These are phyloP conservation scores for Drosophila algonquin DNA, from an alignment of 2,888 invertebrate species.

Conservation along the genomic window DNA sequence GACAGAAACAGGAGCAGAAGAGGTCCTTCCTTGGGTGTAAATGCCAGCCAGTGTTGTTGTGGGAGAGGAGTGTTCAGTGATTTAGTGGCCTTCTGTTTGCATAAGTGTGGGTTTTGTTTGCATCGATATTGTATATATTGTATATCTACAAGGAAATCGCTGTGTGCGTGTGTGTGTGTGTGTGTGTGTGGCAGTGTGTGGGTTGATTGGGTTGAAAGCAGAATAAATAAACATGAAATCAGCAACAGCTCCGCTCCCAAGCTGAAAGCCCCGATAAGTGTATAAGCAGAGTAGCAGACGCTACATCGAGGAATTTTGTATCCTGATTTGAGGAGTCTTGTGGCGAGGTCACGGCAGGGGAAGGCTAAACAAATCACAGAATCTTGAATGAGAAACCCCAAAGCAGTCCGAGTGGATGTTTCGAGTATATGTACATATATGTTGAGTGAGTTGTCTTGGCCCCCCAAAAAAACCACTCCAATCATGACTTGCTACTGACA, in stretches of 20 bases:
- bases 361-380: constrained; percentile 32
- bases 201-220: constrained; percentile 73
- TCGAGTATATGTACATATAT: constrained; percentile 12
- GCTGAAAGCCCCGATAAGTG: constrained; percentile 68
- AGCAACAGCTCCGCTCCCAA: constrained; percentile 46
- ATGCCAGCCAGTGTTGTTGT: constrained; percentile 61
- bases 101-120: constrained; percentile 47
- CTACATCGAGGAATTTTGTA: constrained; percentile 33
- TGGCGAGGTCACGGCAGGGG: background rate
- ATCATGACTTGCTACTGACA: constrained; percentile 24
- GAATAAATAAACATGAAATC: constrained; percentile 75
- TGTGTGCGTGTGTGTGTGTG: constrained; percentile 29
- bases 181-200: constrained; percentile 38
- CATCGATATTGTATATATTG: constrained; percentile 10
- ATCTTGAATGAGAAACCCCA: constrained; percentile 17
- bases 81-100: constrained; percentile 68
- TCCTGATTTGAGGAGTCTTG: constrained; percentile 37
- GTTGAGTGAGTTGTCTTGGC: constrained; percentile 23
- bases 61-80: constrained; percentile 70
- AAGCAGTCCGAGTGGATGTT: background rate
- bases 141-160: background rate
- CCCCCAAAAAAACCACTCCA: background rate
- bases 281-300: constrained; percentile 52
- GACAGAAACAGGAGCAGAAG: constrained; percentile 36
- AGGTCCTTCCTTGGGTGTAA: constrained; percentile 59